phyloP scores from a whole-genome alignment of 2,888 invertebrate species.

The Odontomyia ornata region DNA sequence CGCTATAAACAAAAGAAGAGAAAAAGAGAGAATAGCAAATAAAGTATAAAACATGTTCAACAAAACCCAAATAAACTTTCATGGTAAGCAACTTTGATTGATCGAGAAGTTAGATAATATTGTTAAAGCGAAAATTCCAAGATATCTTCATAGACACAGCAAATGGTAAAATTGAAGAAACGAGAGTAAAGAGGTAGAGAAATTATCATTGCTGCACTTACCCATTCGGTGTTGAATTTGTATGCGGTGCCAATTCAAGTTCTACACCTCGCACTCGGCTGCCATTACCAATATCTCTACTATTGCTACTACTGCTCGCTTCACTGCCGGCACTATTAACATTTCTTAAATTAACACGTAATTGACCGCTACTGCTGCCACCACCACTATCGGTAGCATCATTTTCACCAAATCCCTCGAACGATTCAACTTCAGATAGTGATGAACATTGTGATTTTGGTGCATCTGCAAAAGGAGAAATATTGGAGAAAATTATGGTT shows the following conservation, averaged over 20 bases:
- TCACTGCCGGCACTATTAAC: conserved; percentile 32
- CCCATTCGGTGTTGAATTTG: conserved; percentile 56
- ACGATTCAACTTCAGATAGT: conserved; percentile 82
- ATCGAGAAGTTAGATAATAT: not conserved
- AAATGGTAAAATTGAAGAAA: not conserved
- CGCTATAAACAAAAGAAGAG: conserved; percentile 58
- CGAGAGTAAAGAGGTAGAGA: not conserved
- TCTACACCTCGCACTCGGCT: conserved; percentile 58
- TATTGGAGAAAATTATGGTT: not conserved
- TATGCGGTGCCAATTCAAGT: conserved; percentile 63
- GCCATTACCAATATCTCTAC: conserved; percentile 51
- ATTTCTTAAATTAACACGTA: conserved; percentile 24
- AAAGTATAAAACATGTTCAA: conserved; percentile 44
- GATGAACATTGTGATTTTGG: conserved; percentile 66
- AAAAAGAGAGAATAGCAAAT: too few species aligned
- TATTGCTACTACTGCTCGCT: conserved; percentile 51
- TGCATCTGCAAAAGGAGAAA: conserved; percentile 53
- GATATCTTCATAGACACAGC: too few species aligned
- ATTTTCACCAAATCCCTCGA: conserved; percentile 80
- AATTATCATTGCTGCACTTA: conserved; percentile 41
- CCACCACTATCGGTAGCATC: conserved; percentile 58
- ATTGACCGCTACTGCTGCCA: conserved; percentile 47
- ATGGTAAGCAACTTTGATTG: not conserved
- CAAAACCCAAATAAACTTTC: not conserved
- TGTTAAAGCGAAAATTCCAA: too few species aligned